Evolutionary conservation across 2,797 vertebrate genomes (phyloP).

Genomic region (Syndactyla subalaris): DNA sequence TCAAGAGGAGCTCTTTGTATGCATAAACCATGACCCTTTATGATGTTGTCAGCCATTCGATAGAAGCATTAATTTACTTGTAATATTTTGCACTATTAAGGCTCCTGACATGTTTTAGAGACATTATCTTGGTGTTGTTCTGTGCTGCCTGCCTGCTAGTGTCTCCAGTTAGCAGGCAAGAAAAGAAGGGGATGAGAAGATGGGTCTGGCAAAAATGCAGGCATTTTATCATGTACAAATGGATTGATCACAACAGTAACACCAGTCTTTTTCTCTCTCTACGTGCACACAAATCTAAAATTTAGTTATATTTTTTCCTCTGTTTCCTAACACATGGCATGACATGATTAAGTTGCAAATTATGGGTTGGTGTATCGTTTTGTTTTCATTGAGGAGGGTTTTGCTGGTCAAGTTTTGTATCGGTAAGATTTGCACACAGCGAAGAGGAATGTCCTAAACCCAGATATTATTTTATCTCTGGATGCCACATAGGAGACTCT

Average conservation of each 20-base stretch:
- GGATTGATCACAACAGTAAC: neutral
- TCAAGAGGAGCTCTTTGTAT: neutral
- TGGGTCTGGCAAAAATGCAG: neutral
- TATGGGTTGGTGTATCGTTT: rapidly evolving
- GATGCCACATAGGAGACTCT: neutral
- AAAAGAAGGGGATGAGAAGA: neutral
- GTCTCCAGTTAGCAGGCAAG: neutral
- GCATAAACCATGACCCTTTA: neutral
- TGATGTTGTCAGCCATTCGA: neutral
- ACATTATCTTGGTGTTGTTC: neutral
- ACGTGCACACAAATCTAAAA: rapidly evolving
- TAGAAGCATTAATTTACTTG: neutral
- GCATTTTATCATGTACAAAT: neutral
- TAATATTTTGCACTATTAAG: neutral
- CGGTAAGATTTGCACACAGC: neutral
- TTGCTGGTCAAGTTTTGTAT: neutral
- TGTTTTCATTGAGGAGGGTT: neutral
- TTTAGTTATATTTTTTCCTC: neutral
- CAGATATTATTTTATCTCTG: neutral
- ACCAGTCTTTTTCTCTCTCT: neutral
- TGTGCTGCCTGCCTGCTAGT: neutral
- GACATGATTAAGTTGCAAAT: neutral
- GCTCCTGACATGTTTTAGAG: neutral
- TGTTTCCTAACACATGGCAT: rapidly evolving
- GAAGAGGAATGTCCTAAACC: neutral